Evolutionary conservation across 2,797 vertebrate species (phyloP).

Genomic region (Falco rusticolus): DNA sequence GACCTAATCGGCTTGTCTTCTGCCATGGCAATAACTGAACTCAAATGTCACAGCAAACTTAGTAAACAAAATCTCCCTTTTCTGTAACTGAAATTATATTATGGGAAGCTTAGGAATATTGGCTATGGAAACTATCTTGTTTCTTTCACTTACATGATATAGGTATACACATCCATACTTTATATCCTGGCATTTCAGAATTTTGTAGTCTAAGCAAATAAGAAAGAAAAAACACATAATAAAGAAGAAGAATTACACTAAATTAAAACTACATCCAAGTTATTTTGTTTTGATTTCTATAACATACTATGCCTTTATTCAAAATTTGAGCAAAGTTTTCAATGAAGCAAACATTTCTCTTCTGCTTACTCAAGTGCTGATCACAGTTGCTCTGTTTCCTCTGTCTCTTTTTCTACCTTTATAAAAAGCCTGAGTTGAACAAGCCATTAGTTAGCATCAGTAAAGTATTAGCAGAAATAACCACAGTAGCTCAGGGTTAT

Average conservation of each 20-base stretch:
- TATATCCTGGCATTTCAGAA: background rate
- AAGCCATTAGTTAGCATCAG: background rate
- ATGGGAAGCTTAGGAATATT: background rate
- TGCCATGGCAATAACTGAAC: constrained; percentile 29
- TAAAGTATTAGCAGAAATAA: background rate
- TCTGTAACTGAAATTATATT: background rate
- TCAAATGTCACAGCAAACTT: constrained; percentile 63
- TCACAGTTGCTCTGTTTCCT: background rate
- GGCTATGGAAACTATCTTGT: background rate
- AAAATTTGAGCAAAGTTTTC: background rate
- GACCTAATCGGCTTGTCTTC: constrained; percentile 53
- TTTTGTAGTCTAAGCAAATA: background rate
- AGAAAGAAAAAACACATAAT: background rate
- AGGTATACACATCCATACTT: background rate
- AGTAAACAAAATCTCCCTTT: constrained; percentile 30
- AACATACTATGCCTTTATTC: background rate
- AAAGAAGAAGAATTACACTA: background rate
- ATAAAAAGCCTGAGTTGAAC: background rate
- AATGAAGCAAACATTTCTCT: background rate
- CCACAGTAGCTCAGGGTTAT: background rate
- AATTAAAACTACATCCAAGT: background rate
- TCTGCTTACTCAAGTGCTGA: background rate
- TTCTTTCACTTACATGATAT: background rate
- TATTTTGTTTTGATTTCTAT: background rate
- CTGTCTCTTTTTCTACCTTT: background rate